phyloP scores from a whole-genome alignment of 2,888 invertebrate genomes.

The Stenichneumon culpator region DNA sequence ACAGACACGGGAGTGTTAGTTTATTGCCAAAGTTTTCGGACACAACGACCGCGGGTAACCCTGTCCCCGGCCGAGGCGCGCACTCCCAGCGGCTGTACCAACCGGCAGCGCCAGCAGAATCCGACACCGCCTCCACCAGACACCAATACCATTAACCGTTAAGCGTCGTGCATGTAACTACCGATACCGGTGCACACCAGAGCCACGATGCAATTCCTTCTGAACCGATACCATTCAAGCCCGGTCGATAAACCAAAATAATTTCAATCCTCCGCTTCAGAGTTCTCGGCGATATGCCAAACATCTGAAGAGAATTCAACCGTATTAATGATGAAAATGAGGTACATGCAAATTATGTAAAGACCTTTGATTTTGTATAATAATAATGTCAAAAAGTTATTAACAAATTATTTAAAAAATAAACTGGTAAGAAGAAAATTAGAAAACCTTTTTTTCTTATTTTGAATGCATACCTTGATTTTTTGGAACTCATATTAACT shows the following conservation, averaged over 20 bases:
- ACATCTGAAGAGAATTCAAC: too few relatives aligned
- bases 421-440: too few relatives aligned
- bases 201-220: constrained; percentile 2
- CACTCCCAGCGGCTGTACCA: constrained; percentile 73
- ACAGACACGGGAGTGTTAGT: constrained; percentile 79
- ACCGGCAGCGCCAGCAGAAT: constrained; percentile 66
- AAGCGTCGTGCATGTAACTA: not conserved
- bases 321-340: too few relatives aligned
- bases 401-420: too few relatives aligned
- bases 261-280: constrained; percentile 1
- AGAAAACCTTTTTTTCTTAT: too few relatives aligned
- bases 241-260: too few relatives aligned
- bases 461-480: too few relatives aligned
- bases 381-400: too few relatives aligned
- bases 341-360: too few relatives aligned
- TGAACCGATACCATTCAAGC: not conserved
- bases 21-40: constrained; percentile 85
- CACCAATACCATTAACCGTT: constrained; percentile 16
- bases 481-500: too few relatives aligned
- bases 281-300: not conserved
- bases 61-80: constrained; percentile 75
- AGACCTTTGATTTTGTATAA: too few relatives aligned
- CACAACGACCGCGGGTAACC: constrained; percentile 85
- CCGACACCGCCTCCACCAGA: constrained; percentile 66
- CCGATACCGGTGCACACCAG: not conserved